Conservation (phyloP, 2,797 vertebrate species). For the Eulemur coronatus region DNA sequence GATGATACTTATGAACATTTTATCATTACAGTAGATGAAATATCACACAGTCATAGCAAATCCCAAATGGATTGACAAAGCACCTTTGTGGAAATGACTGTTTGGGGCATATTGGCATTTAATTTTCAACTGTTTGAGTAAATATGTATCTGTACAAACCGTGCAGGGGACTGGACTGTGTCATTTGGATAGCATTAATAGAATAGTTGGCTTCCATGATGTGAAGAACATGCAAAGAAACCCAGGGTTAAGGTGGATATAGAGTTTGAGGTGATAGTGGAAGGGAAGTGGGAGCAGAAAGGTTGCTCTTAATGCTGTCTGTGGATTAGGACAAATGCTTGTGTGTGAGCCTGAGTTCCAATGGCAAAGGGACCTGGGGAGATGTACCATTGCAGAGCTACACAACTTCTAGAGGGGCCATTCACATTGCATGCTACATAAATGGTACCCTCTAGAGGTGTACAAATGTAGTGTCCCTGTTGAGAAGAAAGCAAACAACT, state of each 20-base stretch:
- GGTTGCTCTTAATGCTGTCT: neutral
- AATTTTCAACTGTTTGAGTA: neutral
- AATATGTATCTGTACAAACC: neutral
- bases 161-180: neutral
- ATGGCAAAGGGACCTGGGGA: neutral
- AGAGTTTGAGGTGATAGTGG: neutral
- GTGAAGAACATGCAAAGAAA: neutral
- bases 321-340: neutral
- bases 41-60: neutral
- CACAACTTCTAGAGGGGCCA: no score
- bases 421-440: no score
- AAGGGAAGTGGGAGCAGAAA: neutral
- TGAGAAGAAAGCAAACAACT: neutral
- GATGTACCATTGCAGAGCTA: rapidly evolving
- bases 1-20: slow-evolving; percentile 54
- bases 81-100: slow-evolving; percentile 20
- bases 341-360: neutral
- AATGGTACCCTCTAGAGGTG: neutral
- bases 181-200: neutral
- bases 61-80: neutral
- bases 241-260: neutral
- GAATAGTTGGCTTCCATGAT: neutral
- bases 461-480: neutral
- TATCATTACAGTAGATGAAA: slow-evolving; percentile 39
- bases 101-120: neutral